A percentile compares a stretch with the other conserved stretches of the same genome.
phyloP scores from a whole-genome alignment of 92 coral and sea anemone species.

The Zoanthus sansibaricus region DNA sequence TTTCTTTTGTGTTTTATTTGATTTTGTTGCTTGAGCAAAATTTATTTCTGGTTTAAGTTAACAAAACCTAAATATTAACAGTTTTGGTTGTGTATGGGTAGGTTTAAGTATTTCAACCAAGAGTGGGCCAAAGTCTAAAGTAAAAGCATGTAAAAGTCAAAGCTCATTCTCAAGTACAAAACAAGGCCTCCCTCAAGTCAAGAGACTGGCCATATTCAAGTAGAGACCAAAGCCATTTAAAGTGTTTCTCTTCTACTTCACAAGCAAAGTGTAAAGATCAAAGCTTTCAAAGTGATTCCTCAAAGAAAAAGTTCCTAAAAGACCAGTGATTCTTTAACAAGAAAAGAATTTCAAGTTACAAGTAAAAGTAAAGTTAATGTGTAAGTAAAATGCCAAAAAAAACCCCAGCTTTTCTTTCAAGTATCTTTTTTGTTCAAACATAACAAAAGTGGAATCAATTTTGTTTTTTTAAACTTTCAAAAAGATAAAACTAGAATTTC shows the following conservation, averaged over 20 bases:
- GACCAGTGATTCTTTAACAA: conserved; percentile 20
- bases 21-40: background rate
- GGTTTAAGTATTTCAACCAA: conserved; percentile 38
- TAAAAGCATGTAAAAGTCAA: conserved; percentile 55
- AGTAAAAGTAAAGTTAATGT: conserved; percentile 46
- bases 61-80: conserved; percentile 4
- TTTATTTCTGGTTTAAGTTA: background rate
- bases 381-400: background rate
- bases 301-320: conserved; percentile 35
- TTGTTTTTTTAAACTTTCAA: background rate
- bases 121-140: conserved; percentile 60
- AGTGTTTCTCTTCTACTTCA: conserved; percentile 22
- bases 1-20: conserved; percentile 6
- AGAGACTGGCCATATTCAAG: conserved; percentile 41
- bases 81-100: conserved; percentile 41
- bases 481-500: background rate
- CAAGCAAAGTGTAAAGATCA: conserved; percentile 49
- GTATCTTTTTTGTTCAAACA: background rate
- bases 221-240: conserved; percentile 44
- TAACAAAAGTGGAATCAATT: background rate
- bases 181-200: conserved; percentile 41
- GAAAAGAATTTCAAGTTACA: conserved; percentile 32
- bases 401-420: background rate
- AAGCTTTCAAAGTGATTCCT: conserved; percentile 38
- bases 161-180: conserved; percentile 42